Conservation (phyloP, 2,113 vertebrate species). For the Tichodroma muraria region DNA sequence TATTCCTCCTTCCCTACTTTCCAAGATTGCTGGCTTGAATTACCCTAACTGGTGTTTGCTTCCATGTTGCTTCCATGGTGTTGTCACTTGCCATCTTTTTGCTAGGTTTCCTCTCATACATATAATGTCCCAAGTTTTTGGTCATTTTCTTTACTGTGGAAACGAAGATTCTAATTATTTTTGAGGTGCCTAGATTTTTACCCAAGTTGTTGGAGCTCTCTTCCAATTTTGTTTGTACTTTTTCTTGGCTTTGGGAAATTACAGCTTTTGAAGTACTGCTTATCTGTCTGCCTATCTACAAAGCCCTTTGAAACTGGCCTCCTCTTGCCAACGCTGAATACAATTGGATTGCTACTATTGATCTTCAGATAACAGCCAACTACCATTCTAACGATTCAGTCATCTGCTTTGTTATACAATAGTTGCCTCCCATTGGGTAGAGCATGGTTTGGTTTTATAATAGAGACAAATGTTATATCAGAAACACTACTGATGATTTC, state of each 20-base stretch:
- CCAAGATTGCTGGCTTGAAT: background rate
- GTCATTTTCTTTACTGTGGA: background rate
- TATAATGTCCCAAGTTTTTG: background rate
- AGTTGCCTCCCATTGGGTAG: background rate
- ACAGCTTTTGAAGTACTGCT: background rate
- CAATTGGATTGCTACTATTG: background rate
- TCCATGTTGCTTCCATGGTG: rapidly evolving
- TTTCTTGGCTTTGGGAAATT: background rate
- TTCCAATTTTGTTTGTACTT: background rate
- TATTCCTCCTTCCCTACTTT: background rate
- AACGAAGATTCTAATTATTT: background rate
- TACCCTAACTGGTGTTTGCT: background rate
- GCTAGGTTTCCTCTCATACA: background rate
- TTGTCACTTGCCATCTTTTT: background rate
- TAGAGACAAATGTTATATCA: background rate
- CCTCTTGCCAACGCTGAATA: background rate
- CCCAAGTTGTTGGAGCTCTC: background rate
- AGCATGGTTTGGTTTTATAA: background rate
- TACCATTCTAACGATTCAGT: background rate
- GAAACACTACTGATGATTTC: background rate
- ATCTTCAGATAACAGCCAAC: background rate
- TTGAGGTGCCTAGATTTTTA: background rate
- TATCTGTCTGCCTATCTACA: background rate
- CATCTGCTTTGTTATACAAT: background rate
- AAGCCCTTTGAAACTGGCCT: background rate